These are phyloP conservation scores for Phaenicophaeus curvirostris DNA, from an alignment of 2,797 vertebrate species.

Conservation along the genomic window DNA sequence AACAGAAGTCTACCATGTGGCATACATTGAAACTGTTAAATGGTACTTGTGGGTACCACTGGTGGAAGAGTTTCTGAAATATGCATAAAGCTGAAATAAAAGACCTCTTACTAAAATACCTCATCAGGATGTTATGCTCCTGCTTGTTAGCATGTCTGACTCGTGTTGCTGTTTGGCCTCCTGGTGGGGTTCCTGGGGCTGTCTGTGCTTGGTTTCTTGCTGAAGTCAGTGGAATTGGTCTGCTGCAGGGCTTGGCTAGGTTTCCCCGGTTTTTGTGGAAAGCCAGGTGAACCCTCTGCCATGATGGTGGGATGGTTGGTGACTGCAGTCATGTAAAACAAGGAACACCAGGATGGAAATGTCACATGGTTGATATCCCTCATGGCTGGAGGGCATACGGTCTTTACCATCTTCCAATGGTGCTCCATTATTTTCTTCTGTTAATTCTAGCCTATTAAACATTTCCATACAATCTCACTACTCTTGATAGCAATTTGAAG, in stretches of 20 bases:
- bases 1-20: not conserved
- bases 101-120: not conserved
- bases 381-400: not conserved
- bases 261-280: not conserved
- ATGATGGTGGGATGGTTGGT: accelerated
- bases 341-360: accelerated
- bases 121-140: not conserved
- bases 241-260: not conserved
- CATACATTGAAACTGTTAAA: not conserved
- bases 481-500: not conserved
- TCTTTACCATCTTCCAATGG: not conserved
- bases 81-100: not conserved
- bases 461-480: not conserved
- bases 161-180: not conserved
- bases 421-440: not conserved
- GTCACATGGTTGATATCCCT: not conserved
- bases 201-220: not conserved
- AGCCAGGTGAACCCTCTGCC: not conserved
- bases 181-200: not conserved
- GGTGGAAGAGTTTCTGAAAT: not conserved
- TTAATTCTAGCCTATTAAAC: not conserved
- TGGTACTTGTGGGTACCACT: not conserved
- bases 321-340: not conserved
- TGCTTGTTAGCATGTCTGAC: accelerated
- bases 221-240: not conserved